Base-by-base conservation (phyloP, 2,113 vertebrate genomes). In the Thryonomys swinderianus region DNA sequence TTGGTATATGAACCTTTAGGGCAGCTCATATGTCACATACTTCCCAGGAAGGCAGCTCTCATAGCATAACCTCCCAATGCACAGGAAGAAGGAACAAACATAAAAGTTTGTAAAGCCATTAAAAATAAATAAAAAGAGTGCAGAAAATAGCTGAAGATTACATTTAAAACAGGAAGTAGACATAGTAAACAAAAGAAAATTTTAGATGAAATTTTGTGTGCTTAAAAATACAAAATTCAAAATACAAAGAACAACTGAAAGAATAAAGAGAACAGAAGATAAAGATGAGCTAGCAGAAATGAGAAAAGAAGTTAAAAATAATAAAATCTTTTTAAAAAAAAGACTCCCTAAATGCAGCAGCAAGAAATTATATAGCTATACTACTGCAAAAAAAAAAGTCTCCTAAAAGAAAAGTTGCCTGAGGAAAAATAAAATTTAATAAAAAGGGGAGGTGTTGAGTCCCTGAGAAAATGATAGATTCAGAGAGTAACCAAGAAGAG, bases 191-290 rank as follows among this genome's bases (percentile, higher is more conserved):
- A 61, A 27, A 88, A 48, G 13, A 40, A 59, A 69, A 45, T 34
- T 62, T 76, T 73, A 61, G 64, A 37, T 61, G 53, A 45, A 91
- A 73, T 21, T 83, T 17, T 62, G 55, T 6, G 20, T 74, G 61
- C 23, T 48, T 91, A 59, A 91, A 82, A 61, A 73, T 51, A 37
- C 17, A 83, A 91, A 91, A 88, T 62, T n/a, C 13, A n/a, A 59
- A 82, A 71, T 40, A 55, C 51, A 40, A 3, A 71, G 30, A 67
- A 90, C 53, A 82, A 5, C 30, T 59, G 67, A 82, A 23, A 71
- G 51, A 69, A 82, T 32, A 69, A 45, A 59, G 37, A 57, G 3
- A 53, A 69, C 48, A 69, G 64, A 14, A 45, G 42, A 79, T 40
- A 37, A 51, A 89, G 17, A 61, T 51, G 59, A 67, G 17, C 45